A percentile compares a stretch with the other conserved stretches of the same genome.
Conservation (phyloP, 64 coral and sea anemone genomes). For the Dendrophyllia cribrosa region DNA sequence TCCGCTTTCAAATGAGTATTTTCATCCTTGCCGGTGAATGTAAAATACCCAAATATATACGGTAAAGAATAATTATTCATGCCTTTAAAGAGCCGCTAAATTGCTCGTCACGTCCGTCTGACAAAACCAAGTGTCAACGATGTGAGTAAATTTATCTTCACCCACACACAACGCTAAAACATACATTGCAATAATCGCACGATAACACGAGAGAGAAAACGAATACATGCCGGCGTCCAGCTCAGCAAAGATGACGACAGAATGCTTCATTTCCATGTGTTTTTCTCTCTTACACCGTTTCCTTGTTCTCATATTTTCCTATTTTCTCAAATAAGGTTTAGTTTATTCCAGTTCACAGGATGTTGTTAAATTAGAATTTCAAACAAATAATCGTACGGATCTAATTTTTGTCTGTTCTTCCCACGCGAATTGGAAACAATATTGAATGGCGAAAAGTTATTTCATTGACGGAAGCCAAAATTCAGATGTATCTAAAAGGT, state of each 20-base stretch:
- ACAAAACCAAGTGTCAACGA: not conserved
- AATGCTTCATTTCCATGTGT: not conserved
- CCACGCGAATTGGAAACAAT: conserved; percentile 10
- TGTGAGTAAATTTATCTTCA: not conserved
- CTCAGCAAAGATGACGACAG: not conserved
- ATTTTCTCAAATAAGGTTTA: not conserved
- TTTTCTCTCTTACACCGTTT: not conserved
- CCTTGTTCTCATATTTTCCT: not conserved
- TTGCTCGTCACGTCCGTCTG: conserved; percentile 4
- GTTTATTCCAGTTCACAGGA: conserved; percentile 5
- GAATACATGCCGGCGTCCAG: not conserved
- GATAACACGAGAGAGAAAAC: not conserved
- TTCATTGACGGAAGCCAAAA: conserved; percentile 7
- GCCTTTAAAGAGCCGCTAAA: conserved; percentile 12
- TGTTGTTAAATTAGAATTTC: conserved; percentile 28
- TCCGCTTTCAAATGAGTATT: too few species aligned
- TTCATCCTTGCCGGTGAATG: not conserved
- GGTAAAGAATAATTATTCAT: not conserved
- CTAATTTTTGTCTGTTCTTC: conserved; percentile 5
- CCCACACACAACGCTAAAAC: not conserved
- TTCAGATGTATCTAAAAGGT: not conserved
- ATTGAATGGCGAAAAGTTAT: not conserved
- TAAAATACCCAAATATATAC: not conserved
- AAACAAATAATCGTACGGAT: conserved; percentile 10
- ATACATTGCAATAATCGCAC: not conserved